A percentile compares a stretch with the other conserved stretches of the same genome.
Conservation (phyloP, 2,113 vertebrate genomes). For the Alligator sinensis region DNA sequence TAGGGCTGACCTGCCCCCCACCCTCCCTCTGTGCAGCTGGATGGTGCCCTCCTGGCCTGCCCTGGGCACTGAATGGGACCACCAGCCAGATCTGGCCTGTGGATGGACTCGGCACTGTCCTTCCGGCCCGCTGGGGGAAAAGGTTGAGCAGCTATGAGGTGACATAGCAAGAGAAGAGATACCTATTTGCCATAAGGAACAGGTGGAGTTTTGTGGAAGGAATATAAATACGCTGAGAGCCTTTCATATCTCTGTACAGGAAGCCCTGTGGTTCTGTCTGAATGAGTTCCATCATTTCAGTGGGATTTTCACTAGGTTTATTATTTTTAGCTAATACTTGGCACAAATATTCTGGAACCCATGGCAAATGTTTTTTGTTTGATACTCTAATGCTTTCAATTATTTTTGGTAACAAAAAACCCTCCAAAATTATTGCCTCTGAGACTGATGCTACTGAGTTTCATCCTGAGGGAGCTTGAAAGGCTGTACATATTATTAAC, state of each 20-base stretch:
- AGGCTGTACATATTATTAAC: background rate
- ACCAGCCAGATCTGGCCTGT: no score
- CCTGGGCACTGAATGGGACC: no score
- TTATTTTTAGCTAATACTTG: background rate
- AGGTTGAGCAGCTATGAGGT: background rate
- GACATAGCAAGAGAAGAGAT: background rate
- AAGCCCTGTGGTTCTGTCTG: background rate
- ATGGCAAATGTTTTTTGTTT: background rate
- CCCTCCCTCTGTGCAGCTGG: no score
- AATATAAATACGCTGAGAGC: background rate
- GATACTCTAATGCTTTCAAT: background rate
- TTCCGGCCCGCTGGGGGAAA: no score
- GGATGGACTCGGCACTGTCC: no score
- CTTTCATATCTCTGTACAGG: background rate
- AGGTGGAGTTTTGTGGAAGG: background rate
- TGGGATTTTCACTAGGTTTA: background rate
- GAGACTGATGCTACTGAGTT: background rate
- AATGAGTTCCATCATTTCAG: background rate
- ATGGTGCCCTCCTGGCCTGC: no score
- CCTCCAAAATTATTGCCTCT: background rate
- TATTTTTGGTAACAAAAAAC: background rate
- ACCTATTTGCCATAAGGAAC: background rate
- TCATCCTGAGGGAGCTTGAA: background rate
- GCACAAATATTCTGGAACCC: background rate
- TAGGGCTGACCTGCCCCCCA: no score